Percentiles rank a stretch among this genome's conserved stretches.
Evolutionary conservation across 2,113 vertebrate species (phyloP).

Genomic region (Trogon surrucura): DNA sequence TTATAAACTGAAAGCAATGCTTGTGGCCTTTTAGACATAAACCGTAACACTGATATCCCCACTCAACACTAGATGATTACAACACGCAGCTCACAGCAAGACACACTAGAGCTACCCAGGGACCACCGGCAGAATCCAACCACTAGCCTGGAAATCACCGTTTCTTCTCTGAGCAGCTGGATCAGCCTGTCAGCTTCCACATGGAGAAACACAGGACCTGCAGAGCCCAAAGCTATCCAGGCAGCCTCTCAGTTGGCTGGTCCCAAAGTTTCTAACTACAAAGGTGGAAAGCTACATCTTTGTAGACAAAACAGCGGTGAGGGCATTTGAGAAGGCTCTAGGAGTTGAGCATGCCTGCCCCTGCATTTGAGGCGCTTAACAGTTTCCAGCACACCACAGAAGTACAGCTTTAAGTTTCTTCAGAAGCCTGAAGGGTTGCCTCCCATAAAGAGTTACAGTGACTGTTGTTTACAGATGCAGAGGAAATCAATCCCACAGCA

Average conservation of each 20-base stretch:
- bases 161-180: accelerated
- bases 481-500: constrained; percentile 9
- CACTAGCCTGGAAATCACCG: neutral
- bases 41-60: neutral
- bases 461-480: constrained; percentile 2
- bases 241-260: neutral
- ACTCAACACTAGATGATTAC: constrained; percentile 5
- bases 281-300: neutral
- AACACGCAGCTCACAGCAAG: neutral
- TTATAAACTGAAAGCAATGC: constrained; percentile 27
- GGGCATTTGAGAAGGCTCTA: neutral
- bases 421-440: neutral
- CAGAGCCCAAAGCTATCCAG: neutral
- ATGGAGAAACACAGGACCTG: neutral
- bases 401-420: neutral
- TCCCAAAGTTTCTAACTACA: neutral
- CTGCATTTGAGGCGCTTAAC: neutral
- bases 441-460: neutral
- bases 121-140: neutral
- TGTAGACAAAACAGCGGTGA: neutral
- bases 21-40: neutral
- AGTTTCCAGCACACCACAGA: neutral
- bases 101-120: neutral
- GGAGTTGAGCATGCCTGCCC: neutral
- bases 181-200: neutral